These are phyloP conservation scores for Actias luna DNA, from an alignment of 2,888 invertebrate genomes.

Conservation along the genomic window DNA sequence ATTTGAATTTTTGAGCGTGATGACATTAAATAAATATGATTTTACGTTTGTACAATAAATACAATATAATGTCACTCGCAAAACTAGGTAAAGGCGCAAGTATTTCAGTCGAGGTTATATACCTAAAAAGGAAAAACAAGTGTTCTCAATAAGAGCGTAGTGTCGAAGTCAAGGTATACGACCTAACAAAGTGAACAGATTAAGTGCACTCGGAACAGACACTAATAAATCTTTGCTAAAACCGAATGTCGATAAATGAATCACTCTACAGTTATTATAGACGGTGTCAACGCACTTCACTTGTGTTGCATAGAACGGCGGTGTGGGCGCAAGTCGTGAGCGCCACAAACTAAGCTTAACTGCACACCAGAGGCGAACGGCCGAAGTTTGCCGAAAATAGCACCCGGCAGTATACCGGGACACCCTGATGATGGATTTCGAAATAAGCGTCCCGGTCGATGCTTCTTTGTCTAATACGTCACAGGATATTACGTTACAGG, in stretches of 20 bases:
- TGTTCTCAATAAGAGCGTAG: constrained; percentile 62
- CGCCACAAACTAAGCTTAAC: constrained; percentile 63
- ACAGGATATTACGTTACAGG: constrained; percentile 38
- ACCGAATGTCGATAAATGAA: constrained; percentile 65
- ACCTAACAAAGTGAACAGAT: constrained; percentile 50
- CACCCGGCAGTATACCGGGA: constrained; percentile 76
- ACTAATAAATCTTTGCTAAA: constrained; percentile 55
- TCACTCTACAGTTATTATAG: constrained; percentile 78
- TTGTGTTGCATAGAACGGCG: constrained; percentile 56
- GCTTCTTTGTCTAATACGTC: constrained; percentile 56
- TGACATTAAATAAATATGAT: constrained; percentile 74
- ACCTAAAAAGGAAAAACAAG: constrained; percentile 74
- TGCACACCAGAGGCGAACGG: constrained; percentile 71
- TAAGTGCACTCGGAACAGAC: constrained; percentile 69
- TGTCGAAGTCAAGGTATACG: constrained; percentile 73
- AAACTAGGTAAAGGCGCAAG: constrained; percentile 73
- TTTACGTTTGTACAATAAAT: constrained; percentile 31
- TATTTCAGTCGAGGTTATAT: constrained; percentile 64
- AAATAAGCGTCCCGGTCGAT: constrained; percentile 38
- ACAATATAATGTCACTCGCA: constrained; percentile 54
- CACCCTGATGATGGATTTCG: constrained; percentile 70
- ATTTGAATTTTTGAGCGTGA: constrained; percentile 84
- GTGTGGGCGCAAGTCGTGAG: constrained; percentile 61
- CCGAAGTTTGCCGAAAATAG: constrained; percentile 74
- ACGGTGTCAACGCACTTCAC: constrained; percentile 77